A percentile compares a stretch with the other conserved stretches of the same genome.
phyloP scores from a whole-genome alignment of 2,888 invertebrate genomes.

The Diogma glabrata region DNA sequence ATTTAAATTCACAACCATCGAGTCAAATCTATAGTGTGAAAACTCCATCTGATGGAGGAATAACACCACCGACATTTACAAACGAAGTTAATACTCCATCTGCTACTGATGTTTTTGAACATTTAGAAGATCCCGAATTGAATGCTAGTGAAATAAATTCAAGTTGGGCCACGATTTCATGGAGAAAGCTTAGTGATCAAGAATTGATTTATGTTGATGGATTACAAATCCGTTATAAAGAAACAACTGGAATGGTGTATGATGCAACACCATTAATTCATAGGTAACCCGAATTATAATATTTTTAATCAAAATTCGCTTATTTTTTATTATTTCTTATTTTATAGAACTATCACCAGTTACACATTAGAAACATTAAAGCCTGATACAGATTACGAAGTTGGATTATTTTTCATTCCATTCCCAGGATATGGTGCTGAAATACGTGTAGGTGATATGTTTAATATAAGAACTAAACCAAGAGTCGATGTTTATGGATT shows the following conservation, averaged over 20 bases:
- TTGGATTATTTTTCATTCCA: slow-evolving; percentile 73
- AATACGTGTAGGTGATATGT: slow-evolving; percentile 55
- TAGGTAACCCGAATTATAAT: slow-evolving; percentile 26
- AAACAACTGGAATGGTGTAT: slow-evolving; percentile 70
- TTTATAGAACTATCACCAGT: slow-evolving; percentile 50
- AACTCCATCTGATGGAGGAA: slow-evolving; percentile 45
- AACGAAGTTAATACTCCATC: slow-evolving; percentile 36
- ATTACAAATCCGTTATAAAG: slow-evolving; percentile 75
- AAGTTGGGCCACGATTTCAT: slow-evolving; percentile 63
- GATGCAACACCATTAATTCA: slow-evolving; percentile 77
- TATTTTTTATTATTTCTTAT: neutral
- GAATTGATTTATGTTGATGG: slow-evolving; percentile 80
- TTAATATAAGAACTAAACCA: slow-evolving; percentile 59
- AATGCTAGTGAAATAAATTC: slow-evolving; percentile 63
- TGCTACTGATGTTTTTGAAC: slow-evolving; percentile 36
- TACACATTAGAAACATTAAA: slow-evolving; percentile 68
- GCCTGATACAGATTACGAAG: slow-evolving; percentile 68
- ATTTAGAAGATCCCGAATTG: slow-evolving; percentile 58
- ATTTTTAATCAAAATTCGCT: neutral
- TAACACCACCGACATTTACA: slow-evolving; percentile 43
- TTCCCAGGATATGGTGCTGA: slow-evolving; percentile 70
- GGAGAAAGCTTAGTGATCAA: slow-evolving; percentile 70
- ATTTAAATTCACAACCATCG: slow-evolving; percentile 63
- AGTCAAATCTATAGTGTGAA: slow-evolving; percentile 65
- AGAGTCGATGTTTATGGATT: slow-evolving; percentile 69